Conservation (phyloP, 23 tunicate genomes). For the Ciona savignyi region DNA sequence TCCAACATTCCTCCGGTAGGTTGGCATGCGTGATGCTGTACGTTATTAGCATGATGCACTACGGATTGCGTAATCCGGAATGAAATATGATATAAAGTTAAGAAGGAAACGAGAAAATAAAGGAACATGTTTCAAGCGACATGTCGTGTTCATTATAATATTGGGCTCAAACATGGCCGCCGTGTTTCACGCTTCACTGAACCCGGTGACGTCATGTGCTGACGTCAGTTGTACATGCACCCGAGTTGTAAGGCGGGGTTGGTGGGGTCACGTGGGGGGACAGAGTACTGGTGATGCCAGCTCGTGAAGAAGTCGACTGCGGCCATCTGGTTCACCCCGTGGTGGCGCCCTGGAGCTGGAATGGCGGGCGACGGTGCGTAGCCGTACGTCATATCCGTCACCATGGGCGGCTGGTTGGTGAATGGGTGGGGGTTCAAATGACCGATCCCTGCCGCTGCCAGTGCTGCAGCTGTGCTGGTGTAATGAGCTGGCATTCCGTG, state of each 20-base stretch:
- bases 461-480: slow-evolving; percentile 62
- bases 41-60: no score
- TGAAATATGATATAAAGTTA: no score
- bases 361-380: slow-evolving; percentile 42
- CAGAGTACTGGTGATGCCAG: slow-evolving; percentile 54
- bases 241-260: slow-evolving; percentile 46
- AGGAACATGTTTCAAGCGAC: no score
- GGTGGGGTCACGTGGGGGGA: slow-evolving; percentile 41
- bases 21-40: no score
- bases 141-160: no score
- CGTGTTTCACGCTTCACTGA: no score
- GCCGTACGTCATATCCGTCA: slow-evolving; percentile 49
- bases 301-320: slow-evolving; percentile 59
- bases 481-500: slow-evolving; percentile 15
- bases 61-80: no score
- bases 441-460: slow-evolving; percentile 50
- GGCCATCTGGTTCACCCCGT: slow-evolving; percentile 33
- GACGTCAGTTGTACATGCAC: slow-evolving; percentile 69
- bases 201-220: no score
- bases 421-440: slow-evolving; percentile 35
- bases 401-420: slow-evolving; percentile 21
- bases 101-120: no score
- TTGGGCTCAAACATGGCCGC: no score
- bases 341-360: slow-evolving; percentile 25
- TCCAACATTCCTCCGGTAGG: no score